Conservation (phyloP, 2,797 vertebrate species). For the Corythornis leucogaster region DNA sequence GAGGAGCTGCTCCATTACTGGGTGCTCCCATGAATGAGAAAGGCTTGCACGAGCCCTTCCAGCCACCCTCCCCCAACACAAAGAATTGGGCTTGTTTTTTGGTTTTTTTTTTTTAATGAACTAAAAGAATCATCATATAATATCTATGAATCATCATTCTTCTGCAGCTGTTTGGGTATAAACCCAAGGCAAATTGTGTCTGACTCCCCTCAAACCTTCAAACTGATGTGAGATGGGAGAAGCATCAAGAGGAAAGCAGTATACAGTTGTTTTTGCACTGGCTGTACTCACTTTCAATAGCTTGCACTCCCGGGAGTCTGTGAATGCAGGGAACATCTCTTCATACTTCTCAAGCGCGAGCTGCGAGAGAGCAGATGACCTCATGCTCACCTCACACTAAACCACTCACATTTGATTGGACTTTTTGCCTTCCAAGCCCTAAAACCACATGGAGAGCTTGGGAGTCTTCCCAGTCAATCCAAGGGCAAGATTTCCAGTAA, state of each 20-base stretch:
- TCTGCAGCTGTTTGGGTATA: not conserved
- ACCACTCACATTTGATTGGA: not conserved
- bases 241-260: too few species aligned
- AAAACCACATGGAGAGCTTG: rapidly evolving
- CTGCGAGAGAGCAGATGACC: constrained; percentile 69
- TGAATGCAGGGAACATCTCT: constrained; percentile 98
- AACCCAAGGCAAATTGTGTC: rapidly evolving
- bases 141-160: too few species aligned
- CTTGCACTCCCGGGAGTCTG: constrained; percentile 98
- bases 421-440: not conserved
- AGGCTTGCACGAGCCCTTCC: not conserved
- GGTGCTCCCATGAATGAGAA: rapidly evolving
- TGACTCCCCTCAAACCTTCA: rapidly evolving
- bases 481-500: not conserved
- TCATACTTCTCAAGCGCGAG: constrained; percentile 97
- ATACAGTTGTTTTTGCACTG: not conserved
- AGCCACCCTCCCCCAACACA: not conserved
- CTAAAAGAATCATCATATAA: too few species aligned
- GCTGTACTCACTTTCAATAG: constrained; percentile 90
- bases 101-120: not conserved
- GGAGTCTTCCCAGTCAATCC: not conserved
- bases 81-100: too few species aligned
- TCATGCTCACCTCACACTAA: not conserved
- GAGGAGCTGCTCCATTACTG: not conserved
- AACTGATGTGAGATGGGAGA: rapidly evolving